A percentile compares a stretch with the other conserved stretches of the same genome.
phyloP scores from a whole-genome alignment of 2,797 vertebrate genomes.

The Sebastes ruberrimus region DNA sequence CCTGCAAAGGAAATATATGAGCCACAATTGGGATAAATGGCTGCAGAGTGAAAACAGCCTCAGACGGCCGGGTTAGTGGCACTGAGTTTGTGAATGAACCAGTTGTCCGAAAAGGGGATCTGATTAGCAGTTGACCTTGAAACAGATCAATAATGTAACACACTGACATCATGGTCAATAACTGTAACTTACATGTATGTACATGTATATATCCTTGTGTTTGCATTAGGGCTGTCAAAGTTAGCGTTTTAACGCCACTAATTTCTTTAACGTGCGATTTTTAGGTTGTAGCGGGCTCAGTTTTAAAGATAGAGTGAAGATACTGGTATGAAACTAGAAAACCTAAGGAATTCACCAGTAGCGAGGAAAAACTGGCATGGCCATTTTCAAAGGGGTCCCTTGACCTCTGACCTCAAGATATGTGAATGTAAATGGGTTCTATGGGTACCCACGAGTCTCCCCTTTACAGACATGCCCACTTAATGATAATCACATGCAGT shows the following conservation, averaged over 20 bases:
- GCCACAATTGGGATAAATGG: background rate
- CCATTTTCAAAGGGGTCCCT: too few relatives aligned
- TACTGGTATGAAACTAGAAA: too few relatives aligned
- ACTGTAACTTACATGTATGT: constrained; percentile 7
- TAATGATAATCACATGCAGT: too few relatives aligned
- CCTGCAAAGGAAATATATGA: background rate
- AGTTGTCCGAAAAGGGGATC: constrained; percentile 11
- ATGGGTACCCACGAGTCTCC: too few relatives aligned
- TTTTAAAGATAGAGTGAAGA: too few relatives aligned
- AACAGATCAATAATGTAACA: constrained; percentile 39
- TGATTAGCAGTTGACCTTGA: constrained; percentile 47
- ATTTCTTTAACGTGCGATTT: too few relatives aligned
- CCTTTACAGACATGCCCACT: too few relatives aligned
- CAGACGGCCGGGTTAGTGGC: background rate
- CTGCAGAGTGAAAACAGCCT: background rate
- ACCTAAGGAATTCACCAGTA: too few relatives aligned
- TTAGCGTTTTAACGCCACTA: too few relatives aligned
- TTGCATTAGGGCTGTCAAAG: background rate
- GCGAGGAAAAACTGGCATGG: rapidly evolving
- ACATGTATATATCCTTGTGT: background rate
- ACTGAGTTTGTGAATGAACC: constrained; percentile 14
- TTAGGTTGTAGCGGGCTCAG: too few relatives aligned
- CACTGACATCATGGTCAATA: constrained; percentile 12
- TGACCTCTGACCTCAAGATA: too few relatives aligned
- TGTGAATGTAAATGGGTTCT: too few relatives aligned